Percentiles rank a stretch among this genome's conserved stretches.
Conservation (phyloP, 2,113 vertebrate species). For the Microtus pennsylvanicus region DNA sequence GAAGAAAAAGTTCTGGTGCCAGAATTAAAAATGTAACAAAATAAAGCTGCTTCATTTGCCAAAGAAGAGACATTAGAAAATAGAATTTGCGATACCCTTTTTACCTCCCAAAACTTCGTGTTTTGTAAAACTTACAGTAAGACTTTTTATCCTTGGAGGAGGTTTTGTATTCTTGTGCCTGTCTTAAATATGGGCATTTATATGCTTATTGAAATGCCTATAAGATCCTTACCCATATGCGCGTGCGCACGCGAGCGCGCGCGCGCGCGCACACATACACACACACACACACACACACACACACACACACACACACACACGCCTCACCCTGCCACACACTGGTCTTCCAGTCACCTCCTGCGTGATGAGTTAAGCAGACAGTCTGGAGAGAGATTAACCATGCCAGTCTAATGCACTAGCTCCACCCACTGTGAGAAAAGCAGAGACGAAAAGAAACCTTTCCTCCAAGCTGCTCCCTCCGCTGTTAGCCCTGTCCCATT, state of each 20-base stretch:
- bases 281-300: not conserved
- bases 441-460: conserved; percentile 42
- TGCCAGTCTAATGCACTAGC: not conserved
- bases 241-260: no score
- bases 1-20: not conserved
- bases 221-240: not conserved
- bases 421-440: not conserved
- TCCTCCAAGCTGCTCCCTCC: not conserved
- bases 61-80: conserved; percentile 49
- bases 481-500: conserved; percentile 42
- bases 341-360: not conserved
- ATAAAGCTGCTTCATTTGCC: not conserved
- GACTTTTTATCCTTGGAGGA: not conserved
- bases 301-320: not conserved
- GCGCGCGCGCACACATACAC: no score
- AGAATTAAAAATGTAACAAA: conserved; percentile 12
- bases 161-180: not conserved
- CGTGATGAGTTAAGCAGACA: conserved; percentile 78
- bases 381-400: not conserved
- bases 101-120: conserved; percentile 40
- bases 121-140: conserved; percentile 2
- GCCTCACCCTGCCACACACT: not conserved
- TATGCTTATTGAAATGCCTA: conserved; percentile 1
- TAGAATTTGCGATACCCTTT: not conserved
- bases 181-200: conserved; percentile 14